These are phyloP conservation scores for Malurus alboscapulatus DNA, from an alignment of 2,113 vertebrate species.

Conservation along the genomic window DNA sequence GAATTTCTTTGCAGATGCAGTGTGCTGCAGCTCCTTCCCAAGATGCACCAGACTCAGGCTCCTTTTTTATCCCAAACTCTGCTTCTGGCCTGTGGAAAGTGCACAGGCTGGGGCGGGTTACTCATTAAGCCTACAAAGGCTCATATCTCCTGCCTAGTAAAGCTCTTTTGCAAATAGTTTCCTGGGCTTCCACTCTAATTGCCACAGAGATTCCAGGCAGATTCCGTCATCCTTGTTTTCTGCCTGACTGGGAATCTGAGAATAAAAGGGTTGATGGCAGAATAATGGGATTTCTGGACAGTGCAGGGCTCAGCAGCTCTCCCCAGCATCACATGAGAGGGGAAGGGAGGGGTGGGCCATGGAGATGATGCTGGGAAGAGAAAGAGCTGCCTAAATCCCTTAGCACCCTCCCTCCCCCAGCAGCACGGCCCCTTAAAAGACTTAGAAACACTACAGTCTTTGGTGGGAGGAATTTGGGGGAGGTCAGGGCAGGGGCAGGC, in stretches of 20 bases:
- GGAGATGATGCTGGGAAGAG: slow-evolving; percentile 22
- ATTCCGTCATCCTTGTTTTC: slow-evolving; percentile 71
- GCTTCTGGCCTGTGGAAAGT: neutral
- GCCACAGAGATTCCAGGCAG: slow-evolving; percentile 46
- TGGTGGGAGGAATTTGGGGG: neutral
- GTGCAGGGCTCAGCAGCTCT: slow-evolving; percentile 72
- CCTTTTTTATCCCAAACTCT: neutral
- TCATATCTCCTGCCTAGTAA: neutral
- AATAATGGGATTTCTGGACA: slow-evolving; percentile 58
- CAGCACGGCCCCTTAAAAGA: slow-evolving; percentile 16
- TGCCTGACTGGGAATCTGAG: slow-evolving; percentile 71
- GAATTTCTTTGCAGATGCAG: neutral
- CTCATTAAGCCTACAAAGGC: slow-evolving; percentile 57
- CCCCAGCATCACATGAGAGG: slow-evolving; percentile 42
- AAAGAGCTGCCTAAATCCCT: slow-evolving; percentile 2
- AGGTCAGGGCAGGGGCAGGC: slow-evolving; percentile 29
- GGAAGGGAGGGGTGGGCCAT: neutral
- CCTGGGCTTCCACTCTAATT: slow-evolving; percentile 55
- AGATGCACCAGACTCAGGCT: neutral
- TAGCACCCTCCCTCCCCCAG: slow-evolving; percentile 24
- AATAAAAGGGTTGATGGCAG: slow-evolving; percentile 74
- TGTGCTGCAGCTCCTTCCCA: neutral
- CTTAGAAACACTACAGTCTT: slow-evolving; percentile 8
- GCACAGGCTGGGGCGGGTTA: neutral
- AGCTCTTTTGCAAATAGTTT: slow-evolving; percentile 26